These are phyloP conservation scores for Plecotus auritus DNA, from an alignment of 2,113 vertebrate species.

Conservation along the genomic window DNA sequence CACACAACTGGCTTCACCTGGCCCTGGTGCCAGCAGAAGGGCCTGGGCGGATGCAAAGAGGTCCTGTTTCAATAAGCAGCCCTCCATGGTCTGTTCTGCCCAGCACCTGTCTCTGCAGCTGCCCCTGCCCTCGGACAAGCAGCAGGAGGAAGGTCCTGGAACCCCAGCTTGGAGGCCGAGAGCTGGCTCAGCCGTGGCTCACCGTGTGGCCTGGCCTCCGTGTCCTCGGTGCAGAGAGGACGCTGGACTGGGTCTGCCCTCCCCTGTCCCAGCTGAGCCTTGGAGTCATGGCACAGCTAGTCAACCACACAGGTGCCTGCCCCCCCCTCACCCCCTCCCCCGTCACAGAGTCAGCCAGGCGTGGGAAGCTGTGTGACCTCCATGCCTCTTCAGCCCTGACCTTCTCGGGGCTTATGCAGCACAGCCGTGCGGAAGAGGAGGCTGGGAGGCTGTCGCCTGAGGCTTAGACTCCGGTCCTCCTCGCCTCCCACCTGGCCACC, in stretches of 20 bases:
- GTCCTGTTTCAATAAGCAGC: neutral
- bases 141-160: neutral
- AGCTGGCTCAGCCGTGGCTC: neutral
- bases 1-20: neutral
- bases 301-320: neutral
- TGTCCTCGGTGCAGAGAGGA: neutral
- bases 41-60: neutral
- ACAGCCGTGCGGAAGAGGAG: neutral
- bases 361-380: neutral
- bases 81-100: neutral
- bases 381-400: neutral
- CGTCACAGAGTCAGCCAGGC: no score
- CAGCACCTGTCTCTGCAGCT: neutral
- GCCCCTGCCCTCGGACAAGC: neutral
- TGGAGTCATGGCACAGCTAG: neutral
- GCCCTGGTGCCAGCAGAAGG: neutral
- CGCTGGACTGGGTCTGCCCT: neutral
- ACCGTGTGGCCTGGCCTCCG: rapidly evolving
- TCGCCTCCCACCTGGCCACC: neutral
- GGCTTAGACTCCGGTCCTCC: neutral
- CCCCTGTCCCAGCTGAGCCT: neutral
- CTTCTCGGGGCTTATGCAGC: neutral
- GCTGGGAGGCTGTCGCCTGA: neutral
- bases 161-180: neutral
- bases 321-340: no score